Evolutionary conservation across 2,888 invertebrate species (phyloP).

Genomic region (Epistrophella euchroma): DNA sequence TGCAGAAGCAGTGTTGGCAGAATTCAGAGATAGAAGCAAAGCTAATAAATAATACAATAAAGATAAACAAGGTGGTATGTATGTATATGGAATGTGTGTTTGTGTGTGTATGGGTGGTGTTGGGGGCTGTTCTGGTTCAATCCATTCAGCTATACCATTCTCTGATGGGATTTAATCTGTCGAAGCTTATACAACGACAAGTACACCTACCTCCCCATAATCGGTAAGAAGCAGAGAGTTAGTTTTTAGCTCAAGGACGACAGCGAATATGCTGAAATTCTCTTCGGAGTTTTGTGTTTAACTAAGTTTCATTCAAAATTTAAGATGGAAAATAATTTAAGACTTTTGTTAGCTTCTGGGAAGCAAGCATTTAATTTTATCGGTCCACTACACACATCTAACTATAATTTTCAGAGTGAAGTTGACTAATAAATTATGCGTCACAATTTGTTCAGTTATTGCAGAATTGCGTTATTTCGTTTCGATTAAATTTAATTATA

Average conservation of each 20-base stretch:
- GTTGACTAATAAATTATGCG: not conserved
- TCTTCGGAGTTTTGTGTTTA: conserved; percentile 8
- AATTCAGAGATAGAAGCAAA: conserved; percentile 52
- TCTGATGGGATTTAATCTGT: conserved; percentile 27
- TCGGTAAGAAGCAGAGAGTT: not conserved
- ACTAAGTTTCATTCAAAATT: not conserved
- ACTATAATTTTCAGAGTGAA: not conserved
- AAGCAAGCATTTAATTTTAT: not conserved
- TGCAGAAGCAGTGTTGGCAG: conserved; percentile 12
- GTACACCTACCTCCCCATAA: not conserved
- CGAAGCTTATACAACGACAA: conserved; percentile 21
- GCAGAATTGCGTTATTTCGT: not conserved
- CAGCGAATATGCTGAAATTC: not conserved
- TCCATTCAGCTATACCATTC: not conserved
- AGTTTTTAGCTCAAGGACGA: conserved; percentile 19
- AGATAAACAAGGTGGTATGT: conserved; percentile 43
- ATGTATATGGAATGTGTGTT: not conserved
- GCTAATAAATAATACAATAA: conserved; percentile 71
- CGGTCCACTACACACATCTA: not conserved
- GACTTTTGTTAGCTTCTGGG: conserved; percentile 4
- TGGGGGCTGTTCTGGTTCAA: not conserved
- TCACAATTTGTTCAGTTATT: not conserved
- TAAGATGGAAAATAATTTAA: not conserved
- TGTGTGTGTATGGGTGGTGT: not conserved
- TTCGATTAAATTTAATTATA: not conserved